Evolutionary conservation across 2,113 vertebrate genomes (phyloP), one percentile per base, ranked within the genome.

Genomic region (Epinephelus lanceolatus): DNA sequence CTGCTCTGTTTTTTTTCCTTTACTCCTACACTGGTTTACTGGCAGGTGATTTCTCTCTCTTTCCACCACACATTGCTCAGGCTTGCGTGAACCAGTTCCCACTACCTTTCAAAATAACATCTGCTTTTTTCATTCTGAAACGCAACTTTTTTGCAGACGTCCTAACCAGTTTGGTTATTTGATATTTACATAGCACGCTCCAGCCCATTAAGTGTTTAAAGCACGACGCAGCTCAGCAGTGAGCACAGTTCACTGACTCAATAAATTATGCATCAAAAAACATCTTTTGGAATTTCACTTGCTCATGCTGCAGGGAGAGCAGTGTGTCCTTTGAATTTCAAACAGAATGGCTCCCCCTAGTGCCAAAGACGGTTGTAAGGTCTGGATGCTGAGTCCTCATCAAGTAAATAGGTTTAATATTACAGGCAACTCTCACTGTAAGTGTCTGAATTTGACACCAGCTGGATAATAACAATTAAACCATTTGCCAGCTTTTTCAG

Each of bases 311-410:
- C 72, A 82, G 67, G 30, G 76, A 72, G 17, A 37, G 70, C 42
- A 18, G 57, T 0, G 15, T 27, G 61, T 37, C 47, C 53, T 81
- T 80, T 62, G 84, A 91, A 95, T 94, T 93, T 87, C 66, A 90
- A 92, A 87, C 92, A 88, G 90, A 92, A 90, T 91, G 86, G 93
- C 95, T 91, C 95, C 95, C 92, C 88, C 95, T 95, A 92, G 94
- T 94, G 94, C 23, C 71, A n/a, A 30, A 72, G 40, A 61, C 6
- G 0, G 33, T 33, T 37, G 11, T 1, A 3, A 53, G n/a, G 40
- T 23, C 8, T 12, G 42, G 14, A 37, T 69, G 18, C 17, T 27
- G 61, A 67, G 59, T 33, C 18, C 68, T 33, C 18, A 30, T 52
- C 27, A 33, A 37, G 19, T 11, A 33, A 53, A 70, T 14, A 49